A percentile compares a stretch with the other conserved stretches of the same genome.
Evolutionary conservation across 2,113 vertebrate genomes (phyloP).

Genomic region (Apodemus speciosus): DNA sequence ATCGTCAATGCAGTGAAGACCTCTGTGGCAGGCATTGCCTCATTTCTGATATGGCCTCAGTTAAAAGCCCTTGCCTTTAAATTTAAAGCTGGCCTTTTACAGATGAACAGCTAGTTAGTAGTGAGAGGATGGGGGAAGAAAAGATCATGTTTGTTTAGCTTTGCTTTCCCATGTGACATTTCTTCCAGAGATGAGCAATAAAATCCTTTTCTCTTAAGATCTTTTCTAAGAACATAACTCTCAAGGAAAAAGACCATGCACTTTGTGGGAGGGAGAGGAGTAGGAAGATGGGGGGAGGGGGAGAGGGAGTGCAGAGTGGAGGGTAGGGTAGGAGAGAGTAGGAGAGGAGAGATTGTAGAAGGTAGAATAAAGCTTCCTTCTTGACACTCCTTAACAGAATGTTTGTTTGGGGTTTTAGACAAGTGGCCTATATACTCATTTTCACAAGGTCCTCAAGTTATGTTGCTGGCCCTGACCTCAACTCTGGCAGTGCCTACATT

Average conservation of each 20-base stretch:
- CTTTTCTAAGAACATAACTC: constrained; percentile 1
- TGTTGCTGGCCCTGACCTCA: background rate
- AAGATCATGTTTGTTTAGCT: background rate
- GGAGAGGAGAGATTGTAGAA: background rate
- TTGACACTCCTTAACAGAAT: background rate
- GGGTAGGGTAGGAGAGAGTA: background rate
- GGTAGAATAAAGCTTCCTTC: background rate
- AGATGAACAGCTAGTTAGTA: no score
- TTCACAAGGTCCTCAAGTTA: background rate
- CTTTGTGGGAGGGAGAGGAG: background rate
- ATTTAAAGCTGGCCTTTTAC: background rate
- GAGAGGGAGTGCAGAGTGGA: background rate
- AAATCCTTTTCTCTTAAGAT: background rate
- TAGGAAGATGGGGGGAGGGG: accelerated
- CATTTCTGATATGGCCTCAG: background rate
- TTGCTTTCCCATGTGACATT: background rate
- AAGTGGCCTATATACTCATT: background rate
- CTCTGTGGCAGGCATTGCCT: background rate
- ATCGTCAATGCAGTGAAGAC: background rate
- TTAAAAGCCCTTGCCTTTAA: background rate
- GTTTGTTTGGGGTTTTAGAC: background rate
- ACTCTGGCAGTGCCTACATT: background rate
- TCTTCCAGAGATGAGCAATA: background rate
- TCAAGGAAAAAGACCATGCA: background rate
- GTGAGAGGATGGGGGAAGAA: background rate